Percentiles rank a stretch among this genome's conserved stretches.
Evolutionary conservation across 1,140 invertebrate genomes (phyloP).

Genomic region (Neodiprion lecontei): DNA sequence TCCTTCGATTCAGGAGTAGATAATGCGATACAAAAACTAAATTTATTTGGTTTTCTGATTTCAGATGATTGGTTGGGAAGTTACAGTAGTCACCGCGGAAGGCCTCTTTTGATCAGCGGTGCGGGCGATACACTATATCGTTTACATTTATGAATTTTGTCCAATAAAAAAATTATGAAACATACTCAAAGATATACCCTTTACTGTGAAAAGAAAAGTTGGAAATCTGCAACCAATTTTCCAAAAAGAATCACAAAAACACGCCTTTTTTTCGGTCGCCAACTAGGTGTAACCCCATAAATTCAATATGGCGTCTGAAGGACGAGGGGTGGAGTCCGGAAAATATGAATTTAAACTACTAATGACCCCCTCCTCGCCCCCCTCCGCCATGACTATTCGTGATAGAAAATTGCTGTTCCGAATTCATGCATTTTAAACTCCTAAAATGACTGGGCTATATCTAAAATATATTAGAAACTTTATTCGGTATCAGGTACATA

Average conservation of each 20-base stretch:
- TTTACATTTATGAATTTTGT: background rate
- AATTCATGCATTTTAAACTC: no score
- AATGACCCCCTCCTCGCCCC: no score
- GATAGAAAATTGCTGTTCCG: no score
- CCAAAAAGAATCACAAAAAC: background rate
- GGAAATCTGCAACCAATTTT: background rate
- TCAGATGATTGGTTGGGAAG: slow-evolving; percentile 13
- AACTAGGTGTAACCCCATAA: no score
- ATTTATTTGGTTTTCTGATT: slow-evolving; percentile 13
- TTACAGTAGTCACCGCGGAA: slow-evolving; percentile 17
- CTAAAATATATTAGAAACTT: no score
- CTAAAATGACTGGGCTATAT: no score
- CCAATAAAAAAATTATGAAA: background rate
- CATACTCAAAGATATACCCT: slow-evolving; percentile 7
- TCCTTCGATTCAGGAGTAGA: slow-evolving; percentile 8
- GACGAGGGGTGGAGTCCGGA: no score
- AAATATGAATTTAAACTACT: no score
- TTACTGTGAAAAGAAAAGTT: slow-evolving; percentile 17
- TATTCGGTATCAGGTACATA: no score
- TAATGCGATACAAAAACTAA: slow-evolving; percentile 13
- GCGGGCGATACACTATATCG: background rate
- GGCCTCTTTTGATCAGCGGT: slow-evolving; percentile 3
- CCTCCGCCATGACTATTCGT: no score
- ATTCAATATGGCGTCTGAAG: no score
- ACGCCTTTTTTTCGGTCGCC: no score